Conservation (phyloP, 2,888 invertebrate genomes). For the Mellilla xanthometata region DNA sequence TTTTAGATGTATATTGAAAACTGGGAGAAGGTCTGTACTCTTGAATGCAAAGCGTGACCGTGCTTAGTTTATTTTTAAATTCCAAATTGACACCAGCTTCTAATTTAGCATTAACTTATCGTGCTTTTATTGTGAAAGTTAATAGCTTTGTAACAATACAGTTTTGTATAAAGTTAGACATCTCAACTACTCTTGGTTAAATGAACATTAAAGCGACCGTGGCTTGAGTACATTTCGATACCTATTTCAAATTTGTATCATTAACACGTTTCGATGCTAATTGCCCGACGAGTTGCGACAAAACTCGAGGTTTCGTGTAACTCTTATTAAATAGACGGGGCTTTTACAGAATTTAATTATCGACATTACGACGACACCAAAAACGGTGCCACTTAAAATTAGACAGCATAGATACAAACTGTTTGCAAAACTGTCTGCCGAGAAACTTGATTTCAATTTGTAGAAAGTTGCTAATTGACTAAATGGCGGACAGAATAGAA, state of each 20-base stretch:
- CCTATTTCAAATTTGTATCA: conserved; percentile 62
- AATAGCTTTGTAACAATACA: conserved; percentile 1
- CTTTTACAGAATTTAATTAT: conserved; percentile 79
- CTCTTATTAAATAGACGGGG: conserved; percentile 65
- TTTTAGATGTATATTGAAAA: conserved; percentile 51
- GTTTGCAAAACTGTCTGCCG: conserved; percentile 67
- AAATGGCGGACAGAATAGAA: conserved; percentile 43
- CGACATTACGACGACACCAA: conserved; percentile 71
- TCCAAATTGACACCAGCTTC: conserved; percentile 33
- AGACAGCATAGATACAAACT: conserved; percentile 42
- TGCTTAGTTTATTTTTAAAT: conserved; percentile 57
- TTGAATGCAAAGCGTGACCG: conserved; percentile 58
- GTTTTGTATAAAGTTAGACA: not conserved
- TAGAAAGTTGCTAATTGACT: conserved; percentile 67
- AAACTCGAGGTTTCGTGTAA: conserved; percentile 66
- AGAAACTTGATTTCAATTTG: conserved; percentile 56
- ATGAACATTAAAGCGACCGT: conserved; percentile 32
- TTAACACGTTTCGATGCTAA: conserved; percentile 75
- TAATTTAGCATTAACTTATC: conserved; percentile 12
- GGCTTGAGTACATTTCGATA: conserved; percentile 51
- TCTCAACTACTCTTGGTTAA: not conserved
- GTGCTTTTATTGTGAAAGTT: conserved; percentile 2
- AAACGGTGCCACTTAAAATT: conserved; percentile 54
- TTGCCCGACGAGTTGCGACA: conserved; percentile 62
- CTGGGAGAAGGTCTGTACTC: conserved; percentile 43